These are phyloP conservation scores for Sebastes umbrosus DNA, from an alignment of 2,797 vertebrate species.

Conservation along the genomic window DNA sequence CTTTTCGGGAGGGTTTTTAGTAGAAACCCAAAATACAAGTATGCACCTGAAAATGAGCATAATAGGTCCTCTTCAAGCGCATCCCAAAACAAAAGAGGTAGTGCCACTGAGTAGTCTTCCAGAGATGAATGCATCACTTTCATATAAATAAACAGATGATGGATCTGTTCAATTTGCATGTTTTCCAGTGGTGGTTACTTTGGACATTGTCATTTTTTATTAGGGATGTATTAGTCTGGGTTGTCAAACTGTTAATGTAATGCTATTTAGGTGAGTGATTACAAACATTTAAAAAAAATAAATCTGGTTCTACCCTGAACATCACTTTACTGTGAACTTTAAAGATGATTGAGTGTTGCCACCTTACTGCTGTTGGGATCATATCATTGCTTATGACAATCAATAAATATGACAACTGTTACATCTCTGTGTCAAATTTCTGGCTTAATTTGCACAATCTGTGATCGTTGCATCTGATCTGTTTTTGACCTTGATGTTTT, in stretches of 20 bases:
- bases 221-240: background rate
- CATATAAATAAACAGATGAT: background rate
- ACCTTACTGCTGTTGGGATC: background rate
- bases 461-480: background rate
- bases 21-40: no score
- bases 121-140: background rate
- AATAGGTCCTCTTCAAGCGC: background rate
- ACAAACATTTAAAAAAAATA: background rate
- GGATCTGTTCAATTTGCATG: constrained; percentile 6
- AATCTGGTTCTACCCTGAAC: background rate
- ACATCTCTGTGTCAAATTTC: constrained; percentile 2
- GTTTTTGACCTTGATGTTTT: constrained; percentile 12
- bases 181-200: background rate
- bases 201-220: constrained; percentile 5
- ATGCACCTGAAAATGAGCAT: no score
- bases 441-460: constrained; percentile 4
- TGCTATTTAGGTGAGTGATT: constrained; percentile 26
- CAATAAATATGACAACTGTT: constrained; percentile 15
- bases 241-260: constrained; percentile 11
- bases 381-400: background rate
- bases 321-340: background rate
- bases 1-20: no score
- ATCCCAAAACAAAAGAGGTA: background rate
- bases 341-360: constrained; percentile 13
- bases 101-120: background rate